Percentiles rank a stretch among this genome's conserved stretches.
Evolutionary conservation across 1,140 invertebrate genomes (phyloP).

Genomic region (Dendroctonus valens): DNA sequence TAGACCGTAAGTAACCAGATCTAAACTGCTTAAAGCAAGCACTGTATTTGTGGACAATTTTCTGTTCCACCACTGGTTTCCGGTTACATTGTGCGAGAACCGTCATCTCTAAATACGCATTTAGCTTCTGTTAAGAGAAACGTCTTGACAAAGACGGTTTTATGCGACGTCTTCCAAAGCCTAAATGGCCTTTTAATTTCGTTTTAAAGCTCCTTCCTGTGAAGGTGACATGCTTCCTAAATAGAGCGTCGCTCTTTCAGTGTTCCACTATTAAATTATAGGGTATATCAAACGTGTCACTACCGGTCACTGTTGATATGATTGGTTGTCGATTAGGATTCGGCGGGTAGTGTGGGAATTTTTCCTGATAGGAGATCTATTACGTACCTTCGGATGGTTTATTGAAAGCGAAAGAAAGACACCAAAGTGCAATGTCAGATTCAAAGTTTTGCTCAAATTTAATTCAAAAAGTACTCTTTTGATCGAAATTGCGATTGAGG

Average conservation of each 20-base stretch:
- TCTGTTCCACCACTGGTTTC: constrained; percentile 16
- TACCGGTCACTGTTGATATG: constrained; percentile 22
- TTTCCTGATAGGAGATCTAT: neutral
- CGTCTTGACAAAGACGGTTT: constrained; percentile 8
- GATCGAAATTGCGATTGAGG: too few relatives aligned
- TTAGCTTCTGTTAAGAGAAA: constrained; percentile 11
- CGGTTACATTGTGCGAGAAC: constrained; percentile 20
- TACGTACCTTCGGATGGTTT: too few relatives aligned
- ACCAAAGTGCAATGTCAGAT: too few relatives aligned
- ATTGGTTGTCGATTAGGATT: constrained; percentile 14
- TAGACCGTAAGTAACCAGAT: too few relatives aligned
- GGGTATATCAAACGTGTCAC: constrained; percentile 23
- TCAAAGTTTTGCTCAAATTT: too few relatives aligned
- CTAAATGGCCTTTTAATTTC: constrained; percentile 27
- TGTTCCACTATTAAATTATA: constrained; percentile 14
- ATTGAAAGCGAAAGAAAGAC: too few relatives aligned
- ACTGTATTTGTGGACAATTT: constrained; percentile 2
- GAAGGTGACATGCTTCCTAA: constrained; percentile 23
- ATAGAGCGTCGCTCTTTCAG: constrained; percentile 10
- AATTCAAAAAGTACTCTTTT: too few relatives aligned
- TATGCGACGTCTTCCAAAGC: constrained; percentile 4
- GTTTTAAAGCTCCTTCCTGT: constrained; percentile 27
- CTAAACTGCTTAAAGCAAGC: too few relatives aligned
- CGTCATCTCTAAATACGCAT: constrained; percentile 4
- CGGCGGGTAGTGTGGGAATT: constrained; percentile 21